phyloP scores from a whole-genome alignment of 2,888 invertebrate species.

The Yponomeuta sedellus region DNA sequence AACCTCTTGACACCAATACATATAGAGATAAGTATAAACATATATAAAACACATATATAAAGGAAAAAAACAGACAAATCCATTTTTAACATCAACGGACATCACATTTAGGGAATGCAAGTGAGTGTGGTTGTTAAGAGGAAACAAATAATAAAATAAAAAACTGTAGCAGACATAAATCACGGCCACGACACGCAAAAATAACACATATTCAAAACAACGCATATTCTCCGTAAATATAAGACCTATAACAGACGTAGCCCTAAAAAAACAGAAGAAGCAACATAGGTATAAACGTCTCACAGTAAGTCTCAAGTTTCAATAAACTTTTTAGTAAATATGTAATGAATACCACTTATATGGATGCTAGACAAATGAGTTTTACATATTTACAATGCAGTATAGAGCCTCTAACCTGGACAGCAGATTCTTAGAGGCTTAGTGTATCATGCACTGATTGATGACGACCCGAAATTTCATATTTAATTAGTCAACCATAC shows the following conservation, averaged over 20 bases:
- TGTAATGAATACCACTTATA: background rate
- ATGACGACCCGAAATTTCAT: background rate
- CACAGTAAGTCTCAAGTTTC: background rate
- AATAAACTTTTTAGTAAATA: background rate
- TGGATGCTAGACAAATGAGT: background rate
- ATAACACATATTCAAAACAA: no score
- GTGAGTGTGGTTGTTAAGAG: slow-evolving; percentile 69
- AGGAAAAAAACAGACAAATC: slow-evolving; percentile 16
- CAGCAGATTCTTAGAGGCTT: slow-evolving; percentile 33
- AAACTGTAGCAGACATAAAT: slow-evolving; percentile 42
- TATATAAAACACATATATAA: slow-evolving; percentile 20
- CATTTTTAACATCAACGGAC: slow-evolving; percentile 1
- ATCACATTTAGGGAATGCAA: slow-evolving; percentile 59
- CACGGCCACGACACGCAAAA: slow-evolving; percentile 18
- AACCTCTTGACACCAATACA: slow-evolving; percentile 26
- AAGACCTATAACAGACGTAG: background rate
- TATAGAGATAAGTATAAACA: slow-evolving; percentile 28
- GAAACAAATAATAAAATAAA: slow-evolving; percentile 32
- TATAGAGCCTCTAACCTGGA: slow-evolving; percentile 33
- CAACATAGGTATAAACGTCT: background rate
- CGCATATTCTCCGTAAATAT: background rate
- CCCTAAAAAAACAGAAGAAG: background rate
- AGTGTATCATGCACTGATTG: slow-evolving; percentile 14
- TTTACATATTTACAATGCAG: background rate
- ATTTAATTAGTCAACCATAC: background rate